Evolutionary conservation across 1,140 invertebrate genomes (phyloP).

Genomic region (Drosophila parvula): DNA sequence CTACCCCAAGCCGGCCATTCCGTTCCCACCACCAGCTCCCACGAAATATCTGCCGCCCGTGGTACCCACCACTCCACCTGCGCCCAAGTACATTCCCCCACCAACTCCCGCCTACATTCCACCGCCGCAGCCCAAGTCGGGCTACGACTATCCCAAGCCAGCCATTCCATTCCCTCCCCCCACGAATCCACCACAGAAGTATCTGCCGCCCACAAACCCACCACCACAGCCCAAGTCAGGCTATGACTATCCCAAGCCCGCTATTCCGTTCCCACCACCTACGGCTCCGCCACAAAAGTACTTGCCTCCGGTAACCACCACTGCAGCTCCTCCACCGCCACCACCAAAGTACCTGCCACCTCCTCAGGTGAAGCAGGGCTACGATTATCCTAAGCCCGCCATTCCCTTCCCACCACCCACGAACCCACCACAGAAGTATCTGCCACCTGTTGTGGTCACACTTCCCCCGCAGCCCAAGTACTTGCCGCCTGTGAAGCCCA

Average conservation of each 20-base stretch:
- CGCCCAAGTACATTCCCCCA: slow-evolving; percentile 52
- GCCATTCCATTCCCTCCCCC: slow-evolving; percentile 58
- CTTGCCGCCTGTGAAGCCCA: slow-evolving; percentile 42
- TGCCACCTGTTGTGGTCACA: slow-evolving; percentile 16
- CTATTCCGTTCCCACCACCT: slow-evolving; percentile 51
- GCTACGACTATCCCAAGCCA: slow-evolving; percentile 70
- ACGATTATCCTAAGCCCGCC: slow-evolving; percentile 60
- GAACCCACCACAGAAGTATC: slow-evolving; percentile 26
- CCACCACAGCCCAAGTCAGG: slow-evolving; percentile 38
- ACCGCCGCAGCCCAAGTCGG: slow-evolving; percentile 35
- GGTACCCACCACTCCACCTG: slow-evolving; percentile 39
- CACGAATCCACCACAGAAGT: slow-evolving; percentile 43
- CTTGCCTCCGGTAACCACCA: slow-evolving; percentile 31
- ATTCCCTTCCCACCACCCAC: slow-evolving; percentile 56
- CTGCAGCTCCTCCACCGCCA: slow-evolving; percentile 29
- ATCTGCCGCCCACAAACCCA: slow-evolving; percentile 33
- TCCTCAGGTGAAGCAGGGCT: slow-evolving; percentile 43
- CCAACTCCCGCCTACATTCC: slow-evolving; percentile 53
- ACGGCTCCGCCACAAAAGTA: slow-evolving; percentile 28
- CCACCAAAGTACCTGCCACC: slow-evolving; percentile 39
- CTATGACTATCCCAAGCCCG: slow-evolving; percentile 64
- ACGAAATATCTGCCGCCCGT: slow-evolving; percentile 63
- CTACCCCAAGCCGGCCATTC: slow-evolving; percentile 64
- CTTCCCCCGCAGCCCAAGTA: slow-evolving; percentile 37
- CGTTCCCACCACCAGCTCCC: slow-evolving; percentile 60